Evolutionary conservation across 2,888 invertebrate species (phyloP).

Genomic region (Ophion costatus): DNA sequence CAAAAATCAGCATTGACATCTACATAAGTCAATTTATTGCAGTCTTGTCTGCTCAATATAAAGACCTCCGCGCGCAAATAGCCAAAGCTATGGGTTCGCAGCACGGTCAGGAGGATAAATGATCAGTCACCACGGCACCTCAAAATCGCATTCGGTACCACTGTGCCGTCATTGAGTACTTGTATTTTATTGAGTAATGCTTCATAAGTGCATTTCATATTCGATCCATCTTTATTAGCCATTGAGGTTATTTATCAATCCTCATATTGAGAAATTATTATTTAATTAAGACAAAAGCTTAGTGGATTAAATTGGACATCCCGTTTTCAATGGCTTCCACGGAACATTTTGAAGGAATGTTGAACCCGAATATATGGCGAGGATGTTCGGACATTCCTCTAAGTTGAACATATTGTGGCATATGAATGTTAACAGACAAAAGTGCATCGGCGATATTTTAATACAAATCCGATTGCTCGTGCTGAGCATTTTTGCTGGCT

Average conservation of each 20-base stretch:
- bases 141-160: conserved; percentile 50
- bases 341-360: background rate
- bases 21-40: conserved; percentile 71
- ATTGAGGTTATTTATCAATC: background rate
- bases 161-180: conserved; percentile 45
- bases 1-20: conserved; percentile 71
- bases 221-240: background rate
- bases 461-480: too few relatives aligned
- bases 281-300: background rate
- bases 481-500: background rate
- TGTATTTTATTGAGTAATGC: background rate
- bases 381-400: too few relatives aligned
- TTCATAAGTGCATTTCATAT: background rate
- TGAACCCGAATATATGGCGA: background rate
- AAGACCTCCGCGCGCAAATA: conserved; percentile 64
- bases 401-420: background rate
- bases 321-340: background rate
- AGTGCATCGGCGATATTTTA: too few relatives aligned
- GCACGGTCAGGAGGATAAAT: conserved; percentile 13
- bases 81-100: conserved; percentile 36
- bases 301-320: background rate
- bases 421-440: too few relatives aligned
- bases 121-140: conserved; percentile 39
- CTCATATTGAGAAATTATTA: background rate
- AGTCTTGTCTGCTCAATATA: conserved; percentile 70